Evolutionary conservation across 2,797 vertebrate species (phyloP), one percentile per base, ranked within the genome.

Genomic region (Scolopax rusticola): DNA sequence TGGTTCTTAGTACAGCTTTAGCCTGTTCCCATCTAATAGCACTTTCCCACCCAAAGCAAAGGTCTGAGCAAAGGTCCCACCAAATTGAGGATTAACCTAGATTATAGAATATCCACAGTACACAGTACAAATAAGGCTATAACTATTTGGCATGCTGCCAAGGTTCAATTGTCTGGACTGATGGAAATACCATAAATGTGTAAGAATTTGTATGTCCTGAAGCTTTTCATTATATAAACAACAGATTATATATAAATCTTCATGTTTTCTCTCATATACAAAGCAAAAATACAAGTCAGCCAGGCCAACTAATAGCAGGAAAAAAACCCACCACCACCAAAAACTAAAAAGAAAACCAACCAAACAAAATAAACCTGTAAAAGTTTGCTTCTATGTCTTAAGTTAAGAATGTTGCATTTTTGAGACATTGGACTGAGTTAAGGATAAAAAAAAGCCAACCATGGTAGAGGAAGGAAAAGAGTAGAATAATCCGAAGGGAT

Each of bases 71-170:
- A 45, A 45, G 18, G 8, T 45, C 43, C 18, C 18, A 45, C 43
- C 43, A 45, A 45, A 45, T 5, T 45, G 17, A 78, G 17, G 6
- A 32, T 78, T 67, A 47, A 36, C 5, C 8, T 15, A 47, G 25
- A n/a, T 2, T 15, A 57, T 11, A 11, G 4, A 70, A 41, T 41
- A 57, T 27, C 20, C 1, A 0, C 8, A 51, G 27, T 14, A 50
- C 4, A 12, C 3, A 6, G 8, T 15, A 61, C 12, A 45, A 12
- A 32, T 54, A 67, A 61, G 40, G 9, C 1, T 15, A 40, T 25
- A 41, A 1, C 6, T 73, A 7, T 41, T 45, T 19, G 3, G 1
- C 16, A 33, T 36, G 5, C 1, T 4, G 7, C 2, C 4, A 27
- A 4, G 10, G 8, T 54, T 80, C 40, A 41, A 0, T 21, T 56